Evolutionary conservation across 1,140 invertebrate genomes (phyloP).

Genomic region (Brachionus angularis): DNA sequence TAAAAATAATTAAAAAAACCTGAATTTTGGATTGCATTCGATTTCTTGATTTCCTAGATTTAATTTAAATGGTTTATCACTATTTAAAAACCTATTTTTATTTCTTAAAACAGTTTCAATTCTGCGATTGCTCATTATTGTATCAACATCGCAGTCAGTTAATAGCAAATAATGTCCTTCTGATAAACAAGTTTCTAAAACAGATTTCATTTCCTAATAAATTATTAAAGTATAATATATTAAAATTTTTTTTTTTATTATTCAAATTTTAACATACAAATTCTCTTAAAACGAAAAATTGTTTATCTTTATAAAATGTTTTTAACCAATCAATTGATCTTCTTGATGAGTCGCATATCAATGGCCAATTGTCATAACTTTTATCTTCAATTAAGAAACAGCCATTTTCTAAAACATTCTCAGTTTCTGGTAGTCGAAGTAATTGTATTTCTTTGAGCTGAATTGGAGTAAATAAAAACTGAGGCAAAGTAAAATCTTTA

Average conservation of each 20-base stretch:
- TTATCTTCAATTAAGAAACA: slow-evolving; percentile 55
- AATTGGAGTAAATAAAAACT: slow-evolving; percentile 42
- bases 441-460: slow-evolving; percentile 53
- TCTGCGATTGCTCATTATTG: slow-evolving; percentile 32
- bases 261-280: slow-evolving; percentile 54
- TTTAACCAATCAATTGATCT: slow-evolving; percentile 53
- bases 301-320: slow-evolving; percentile 48
- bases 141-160: slow-evolving; percentile 30
- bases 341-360: slow-evolving; percentile 56
- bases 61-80: slow-evolving; percentile 39
- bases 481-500: slow-evolving; percentile 46
- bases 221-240: no score
- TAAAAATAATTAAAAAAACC: slow-evolving; percentile 20
- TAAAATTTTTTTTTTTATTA: neutral
- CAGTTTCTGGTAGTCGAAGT: slow-evolving; percentile 50
- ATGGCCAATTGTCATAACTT: slow-evolving; percentile 54
- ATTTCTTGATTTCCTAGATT: slow-evolving; percentile 57
- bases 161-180: slow-evolving; percentile 36
- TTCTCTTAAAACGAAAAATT: slow-evolving; percentile 52
- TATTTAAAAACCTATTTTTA: slow-evolving; percentile 30
- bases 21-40: slow-evolving; percentile 56
- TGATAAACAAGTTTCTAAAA: slow-evolving; percentile 37
- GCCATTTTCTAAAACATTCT: slow-evolving; percentile 56
- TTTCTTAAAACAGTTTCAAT: slow-evolving; percentile 38
- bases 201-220: slow-evolving; percentile 19